phyloP scores from a whole-genome alignment of 2,888 invertebrate genomes.

The Teinopalpus imperialis region DNA sequence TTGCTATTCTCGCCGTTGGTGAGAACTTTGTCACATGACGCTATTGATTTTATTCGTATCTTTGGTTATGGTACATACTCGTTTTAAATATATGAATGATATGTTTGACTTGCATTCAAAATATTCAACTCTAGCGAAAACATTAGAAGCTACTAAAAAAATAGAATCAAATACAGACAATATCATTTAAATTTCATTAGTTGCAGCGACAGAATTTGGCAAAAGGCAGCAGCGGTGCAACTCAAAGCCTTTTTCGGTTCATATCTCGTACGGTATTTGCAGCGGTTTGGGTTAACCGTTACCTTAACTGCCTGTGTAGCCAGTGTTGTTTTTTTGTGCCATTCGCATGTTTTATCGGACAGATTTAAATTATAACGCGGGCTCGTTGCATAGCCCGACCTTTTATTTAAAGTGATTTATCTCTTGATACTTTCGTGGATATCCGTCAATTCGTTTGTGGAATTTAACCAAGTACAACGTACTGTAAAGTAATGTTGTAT shows the following conservation, averaged over 20 bases:
- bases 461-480: conserved; percentile 19
- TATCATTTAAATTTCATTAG: conserved; percentile 14
- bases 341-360: conserved; percentile 22
- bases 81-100: no score
- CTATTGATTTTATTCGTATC: no score
- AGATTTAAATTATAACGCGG: conserved; percentile 21
- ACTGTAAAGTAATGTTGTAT: no score
- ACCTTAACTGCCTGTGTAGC: conserved; percentile 53
- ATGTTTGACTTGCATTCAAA: no score
- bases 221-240: conserved; percentile 43
- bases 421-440: not conserved
- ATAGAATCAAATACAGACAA: no score
- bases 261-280: conserved; percentile 68
- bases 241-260: conserved; percentile 55
- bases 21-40: no score
- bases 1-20: not conserved
- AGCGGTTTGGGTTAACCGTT: conserved; percentile 68
- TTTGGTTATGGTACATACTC: no score
- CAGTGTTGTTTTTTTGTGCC: conserved; percentile 31
- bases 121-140: no score
- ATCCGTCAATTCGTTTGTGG: conserved; percentile 1
- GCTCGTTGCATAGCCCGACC: conserved; percentile 17
- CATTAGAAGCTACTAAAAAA: no score
- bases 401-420: conserved; percentile 25
- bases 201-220: conserved; percentile 38